Percentiles rank a stretch among this genome's conserved stretches.
phyloP scores from a whole-genome alignment of 2,113 vertebrate species.

The Lates calcarifer region DNA sequence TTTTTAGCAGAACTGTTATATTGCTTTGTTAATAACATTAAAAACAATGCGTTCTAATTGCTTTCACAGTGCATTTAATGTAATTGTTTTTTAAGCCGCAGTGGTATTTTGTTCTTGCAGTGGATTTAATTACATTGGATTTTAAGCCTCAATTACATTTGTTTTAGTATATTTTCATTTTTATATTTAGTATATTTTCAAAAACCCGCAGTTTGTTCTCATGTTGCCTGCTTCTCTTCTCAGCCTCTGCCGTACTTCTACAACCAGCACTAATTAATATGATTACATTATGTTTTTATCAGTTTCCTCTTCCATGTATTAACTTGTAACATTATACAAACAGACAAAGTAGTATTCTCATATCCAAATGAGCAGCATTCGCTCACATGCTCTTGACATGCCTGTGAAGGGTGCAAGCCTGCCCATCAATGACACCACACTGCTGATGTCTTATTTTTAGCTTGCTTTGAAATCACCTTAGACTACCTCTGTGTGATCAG shows the following conservation, averaged over 20 bases:
- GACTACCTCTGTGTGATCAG: neutral
- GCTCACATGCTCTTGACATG: neutral
- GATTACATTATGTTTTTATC: slow-evolving; percentile 7
- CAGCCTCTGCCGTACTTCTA: neutral
- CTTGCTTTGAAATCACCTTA: slow-evolving; percentile 4
- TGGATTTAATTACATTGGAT: neutral
- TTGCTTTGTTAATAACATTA: neutral
- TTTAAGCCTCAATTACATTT: neutral
- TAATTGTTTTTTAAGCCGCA: neutral
- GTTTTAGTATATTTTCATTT: neutral
- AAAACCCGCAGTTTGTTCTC: neutral
- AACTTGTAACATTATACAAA: neutral
- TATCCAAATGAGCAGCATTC: slow-evolving; percentile 3
- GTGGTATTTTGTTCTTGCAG: neutral
- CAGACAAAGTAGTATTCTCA: neutral
- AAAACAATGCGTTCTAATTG: neutral
- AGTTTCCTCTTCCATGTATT: neutral
- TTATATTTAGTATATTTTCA: neutral
- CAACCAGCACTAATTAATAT: slow-evolving; percentile 16
- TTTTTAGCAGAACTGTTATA: neutral
- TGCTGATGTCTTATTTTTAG: neutral
- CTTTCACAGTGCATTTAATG: neutral
- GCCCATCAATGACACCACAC: neutral
- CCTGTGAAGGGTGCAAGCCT: neutral
- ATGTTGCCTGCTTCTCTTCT: neutral